Evolutionary conservation across 2,797 vertebrate genomes (phyloP).

Genomic region (Propithecus perrieri): DNA sequence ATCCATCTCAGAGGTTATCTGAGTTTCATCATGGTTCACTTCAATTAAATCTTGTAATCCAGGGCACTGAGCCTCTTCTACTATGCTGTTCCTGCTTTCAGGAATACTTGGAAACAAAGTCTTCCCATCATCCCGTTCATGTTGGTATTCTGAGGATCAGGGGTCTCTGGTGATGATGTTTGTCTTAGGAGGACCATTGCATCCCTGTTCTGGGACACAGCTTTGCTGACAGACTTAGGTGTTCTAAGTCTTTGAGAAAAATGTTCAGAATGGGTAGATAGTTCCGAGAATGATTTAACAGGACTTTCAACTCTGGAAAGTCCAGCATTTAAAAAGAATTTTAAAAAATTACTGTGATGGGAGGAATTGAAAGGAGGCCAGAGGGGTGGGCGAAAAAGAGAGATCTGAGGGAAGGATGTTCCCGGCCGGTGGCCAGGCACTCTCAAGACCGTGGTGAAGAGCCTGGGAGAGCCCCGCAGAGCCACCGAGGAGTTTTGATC

Average conservation of each 20-base stretch:
- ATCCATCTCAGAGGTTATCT: constrained; percentile 15
- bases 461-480: neutral
- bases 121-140: neutral
- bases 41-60: constrained; percentile 17
- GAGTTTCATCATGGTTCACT: constrained; percentile 37
- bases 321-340: too few species aligned
- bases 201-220: neutral
- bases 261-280: constrained; percentile 45
- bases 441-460: neutral
- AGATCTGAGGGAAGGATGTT: neutral
- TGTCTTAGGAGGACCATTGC: neutral
- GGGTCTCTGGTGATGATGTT: neutral
- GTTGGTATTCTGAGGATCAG: neutral
- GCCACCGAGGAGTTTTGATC: neutral
- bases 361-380: neutral
- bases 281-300: neutral
- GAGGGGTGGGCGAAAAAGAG: neutral
- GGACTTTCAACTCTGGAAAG: too few species aligned
- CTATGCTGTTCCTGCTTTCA: constrained; percentile 44
- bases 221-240: constrained; percentile 37
- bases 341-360: neutral
- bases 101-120: neutral
- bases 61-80: constrained; percentile 12
- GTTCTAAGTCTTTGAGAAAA: constrained; percentile 52
- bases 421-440: neutral